Base-by-base conservation (phyloP, 2,888 invertebrate genomes). In the Dolichomitus sp. region DNA sequence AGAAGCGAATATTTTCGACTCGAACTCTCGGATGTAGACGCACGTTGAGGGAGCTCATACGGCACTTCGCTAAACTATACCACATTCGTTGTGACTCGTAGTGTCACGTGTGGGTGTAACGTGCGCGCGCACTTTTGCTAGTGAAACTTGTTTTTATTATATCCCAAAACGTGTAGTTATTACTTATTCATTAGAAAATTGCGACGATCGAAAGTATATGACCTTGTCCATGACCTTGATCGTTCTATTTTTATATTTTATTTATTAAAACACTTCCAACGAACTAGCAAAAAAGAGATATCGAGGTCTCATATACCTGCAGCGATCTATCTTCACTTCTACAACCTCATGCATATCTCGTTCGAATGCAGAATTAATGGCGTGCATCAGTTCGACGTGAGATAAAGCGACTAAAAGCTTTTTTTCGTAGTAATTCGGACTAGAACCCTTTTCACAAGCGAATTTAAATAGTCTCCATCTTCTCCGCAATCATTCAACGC, bases 341-440 rank as follows among this genome's bases (percentile, higher is more conserved):
- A 73, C 61, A 61, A 40, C 61, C 76, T 74, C 69, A 40, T 61
- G 80, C 73, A 72, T 85, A 81, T 81, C 82, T 73, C 84, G 61
- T 69, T 74, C 82, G 79, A 76, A 75, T 80, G 85, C 81, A 84
- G 82, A 88, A 89, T 89, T 89, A 89, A 89, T 90, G 89, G 87
- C 77, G 75, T 80, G 54, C 81, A 77, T 77, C 76, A 40, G 57
- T 77, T 14, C 73, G 68, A 68, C 73, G 68, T 80, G 85, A 89
- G 90, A 90, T 89, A 90, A 90, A 89, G 86, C 83, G 61, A 86
- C 90, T 90, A 89, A 90, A 89, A 90, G 89, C 90, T 88, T 89
- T 89, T 83, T 83, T 90, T 88, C 86, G 87, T 85, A 82, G 87
- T 86, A 88, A 89, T 87, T 88, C 87, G 86, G 85, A 85, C 83